Base-by-base conservation (phyloP, 2,113 vertebrate genomes). In the Noctilio leporinus region DNA sequence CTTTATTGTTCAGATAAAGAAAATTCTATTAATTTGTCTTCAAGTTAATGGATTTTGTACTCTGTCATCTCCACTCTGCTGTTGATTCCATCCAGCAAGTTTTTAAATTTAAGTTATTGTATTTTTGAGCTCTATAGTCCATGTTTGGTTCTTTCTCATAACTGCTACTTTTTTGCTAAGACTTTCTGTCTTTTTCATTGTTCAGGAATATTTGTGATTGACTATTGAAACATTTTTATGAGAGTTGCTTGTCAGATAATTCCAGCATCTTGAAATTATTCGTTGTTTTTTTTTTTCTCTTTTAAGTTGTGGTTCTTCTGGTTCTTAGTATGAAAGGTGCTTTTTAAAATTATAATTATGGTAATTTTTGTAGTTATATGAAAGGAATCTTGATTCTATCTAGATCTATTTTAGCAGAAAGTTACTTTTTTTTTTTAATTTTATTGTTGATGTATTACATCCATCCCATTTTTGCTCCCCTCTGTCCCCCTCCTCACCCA, bases 11-110 rank as follows among this genome's bases (percentile, higher is more conserved):
- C 73, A 83, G 49, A 83, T 30, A 91, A 51, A 94, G 93, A 86
- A 91, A 59, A 94, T 86, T 92, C 51, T 88, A 95, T 96, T 93
- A 84, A 94, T 92, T 93, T 86, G 62, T 86, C 91, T 92, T 95
- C 83, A 89, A 78, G 83, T 93, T 94, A 65, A 70, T 86, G 45
- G 86, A 95, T 95, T 89, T 47, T 86, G 57, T 84, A 69, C 75
- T 90, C 87, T 62, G 62, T 77, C 49, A 51, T 80, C 70, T 95
- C 24, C 20, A 53, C n/a, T 88, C 35, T 38, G 67, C 40, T 81
- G 53, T 78, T 96, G 78, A 97, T 94, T 91, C 64, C 43, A 91
- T 86, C 57, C 75, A 86, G n/a, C n/a, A 86, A 86, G 35, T 47
- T 94, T 90, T 92, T 70, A 53, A 81, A 89, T 89, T n/a, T 72